Evolutionary conservation across 2,888 invertebrate species (phyloP), one percentile per base, ranked within the genome.

Genomic region (Patella depressa): DNA sequence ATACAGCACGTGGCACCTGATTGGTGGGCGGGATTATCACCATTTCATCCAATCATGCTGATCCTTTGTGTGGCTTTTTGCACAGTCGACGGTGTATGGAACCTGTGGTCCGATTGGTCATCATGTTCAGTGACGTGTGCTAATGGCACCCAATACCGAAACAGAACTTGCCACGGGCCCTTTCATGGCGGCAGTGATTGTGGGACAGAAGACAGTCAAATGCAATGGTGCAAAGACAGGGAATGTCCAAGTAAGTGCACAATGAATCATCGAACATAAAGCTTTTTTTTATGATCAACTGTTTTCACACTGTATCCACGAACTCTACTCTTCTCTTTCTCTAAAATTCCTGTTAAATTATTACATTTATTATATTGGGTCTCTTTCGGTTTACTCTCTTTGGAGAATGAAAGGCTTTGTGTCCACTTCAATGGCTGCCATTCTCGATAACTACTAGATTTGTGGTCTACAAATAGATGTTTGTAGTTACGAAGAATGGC

Each of bases 11-110:
- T 45, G 7, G 45, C 45, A 45, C 45, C 45, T 45, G 45, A 45
- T 45, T 45, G 45, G 45, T 45, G 45, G 45, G 45, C 45, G 45
- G 45, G 45, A 45, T 45, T 45, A 45, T 45, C 45, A 9, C 45
- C 45, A 45, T 9, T 45, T 45, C 45, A 45, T 5, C 45, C 45
- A 45, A 45, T 9, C 45, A 45, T 65, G 24, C 65, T 75, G 17
- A 75, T 75, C 45, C 45, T 45, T 45, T 45, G 9, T 45, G 45
- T 45, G 45, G 9, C 45, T 9, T 45, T 45, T 45, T 45, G 45
- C 45, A 53, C 77, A 88, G 87, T 88, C 69, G 87, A 87, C 78
- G 88, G 88, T 4, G 73, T 77, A n/a, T 87, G 85, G 84, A 73
- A 79, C 55, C 53, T 73, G 15, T 87, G 88, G 87, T 71, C 78